These are phyloP conservation scores for Loxodonta africana DNA, from an alignment of 2,113 vertebrate species.

Conservation along the genomic window DNA sequence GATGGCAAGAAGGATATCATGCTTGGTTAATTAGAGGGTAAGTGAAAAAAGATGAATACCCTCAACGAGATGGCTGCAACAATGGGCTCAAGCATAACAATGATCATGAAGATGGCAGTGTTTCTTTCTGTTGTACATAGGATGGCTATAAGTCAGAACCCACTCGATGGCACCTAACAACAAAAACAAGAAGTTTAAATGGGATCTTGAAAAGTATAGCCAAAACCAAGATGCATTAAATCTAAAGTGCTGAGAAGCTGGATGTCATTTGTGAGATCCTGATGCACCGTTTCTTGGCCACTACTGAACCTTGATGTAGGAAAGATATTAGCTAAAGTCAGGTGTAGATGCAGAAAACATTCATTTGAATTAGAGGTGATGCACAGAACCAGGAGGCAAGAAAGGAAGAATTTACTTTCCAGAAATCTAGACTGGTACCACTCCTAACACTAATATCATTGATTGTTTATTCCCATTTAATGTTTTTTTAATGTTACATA, in stretches of 20 bases:
- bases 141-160: too few species aligned
- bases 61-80: too few species aligned
- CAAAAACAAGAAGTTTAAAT: not conserved
- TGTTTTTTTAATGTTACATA: constrained; percentile 95
- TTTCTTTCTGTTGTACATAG: too few species aligned
- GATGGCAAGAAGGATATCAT: too few species aligned
- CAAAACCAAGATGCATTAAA: not conserved
- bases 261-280: not conserved
- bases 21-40: too few species aligned
- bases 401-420: constrained; percentile 88
- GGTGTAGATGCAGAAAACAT: constrained; percentile 75
- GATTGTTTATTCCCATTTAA: constrained; percentile 93
- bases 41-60: too few species aligned
- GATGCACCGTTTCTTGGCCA: not conserved
- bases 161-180: too few species aligned
- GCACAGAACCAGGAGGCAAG: constrained; percentile 63
- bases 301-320: not conserved
- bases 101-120: too few species aligned
- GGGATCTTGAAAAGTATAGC: not conserved
- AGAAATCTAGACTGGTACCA: constrained; percentile 94
- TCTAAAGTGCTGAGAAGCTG: not conserved
- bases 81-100: too few species aligned
- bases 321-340: constrained; percentile 75
- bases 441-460: constrained; percentile 95
- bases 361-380: constrained; percentile 78